Evolutionary conservation across 2,888 invertebrate species (phyloP).

Genomic region (Chrysolina oricalcia): DNA sequence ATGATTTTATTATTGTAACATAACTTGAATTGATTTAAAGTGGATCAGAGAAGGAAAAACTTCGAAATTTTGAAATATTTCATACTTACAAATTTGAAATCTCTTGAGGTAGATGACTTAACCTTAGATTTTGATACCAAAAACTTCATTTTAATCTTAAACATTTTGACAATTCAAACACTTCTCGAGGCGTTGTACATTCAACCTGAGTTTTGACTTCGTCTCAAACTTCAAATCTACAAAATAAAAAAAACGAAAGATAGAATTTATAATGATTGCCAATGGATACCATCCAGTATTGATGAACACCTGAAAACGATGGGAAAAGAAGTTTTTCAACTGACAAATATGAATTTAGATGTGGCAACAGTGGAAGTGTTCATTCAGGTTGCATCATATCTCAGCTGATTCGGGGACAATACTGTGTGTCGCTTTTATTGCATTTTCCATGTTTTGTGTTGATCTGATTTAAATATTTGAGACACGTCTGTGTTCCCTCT

Average conservation of each 20-base stretch:
- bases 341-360: no score
- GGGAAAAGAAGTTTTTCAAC: neutral
- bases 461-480: no score
- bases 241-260: constrained; percentile 22
- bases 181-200: neutral
- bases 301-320: neutral
- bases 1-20: neutral
- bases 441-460: no score
- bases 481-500: no score
- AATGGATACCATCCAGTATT: neutral
- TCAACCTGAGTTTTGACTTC: constrained; percentile 20
- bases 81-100: neutral
- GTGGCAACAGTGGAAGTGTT: no score
- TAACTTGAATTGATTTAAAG: neutral
- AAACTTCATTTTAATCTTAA: constrained; percentile 4
- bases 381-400: no score
- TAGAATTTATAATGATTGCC: constrained; percentile 9
- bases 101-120: neutral
- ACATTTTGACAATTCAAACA: neutral
- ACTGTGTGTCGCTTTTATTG: no score
- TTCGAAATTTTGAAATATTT: neutral
- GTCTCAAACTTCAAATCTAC: constrained; percentile 16
- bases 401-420: no score
- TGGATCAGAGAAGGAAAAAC: neutral
- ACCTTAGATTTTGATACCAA: constrained; percentile 2